Base-by-base conservation (phyloP, 2,888 invertebrate genomes). In the Therioaphis trifolii region DNA sequence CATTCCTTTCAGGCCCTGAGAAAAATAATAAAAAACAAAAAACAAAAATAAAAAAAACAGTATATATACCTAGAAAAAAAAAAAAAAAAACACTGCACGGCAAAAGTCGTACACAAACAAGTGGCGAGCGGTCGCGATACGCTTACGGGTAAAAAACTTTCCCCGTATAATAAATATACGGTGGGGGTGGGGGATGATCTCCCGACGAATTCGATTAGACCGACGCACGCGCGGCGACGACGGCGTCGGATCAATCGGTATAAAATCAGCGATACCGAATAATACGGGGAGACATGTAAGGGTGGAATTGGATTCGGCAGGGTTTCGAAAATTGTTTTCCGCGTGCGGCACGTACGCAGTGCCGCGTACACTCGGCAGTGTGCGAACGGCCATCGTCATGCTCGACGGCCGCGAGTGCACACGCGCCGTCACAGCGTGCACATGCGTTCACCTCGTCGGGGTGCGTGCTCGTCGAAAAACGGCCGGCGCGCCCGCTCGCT, bases 1-100 rank as follows among this genome's bases (percentile, higher is more conserved):
- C 89, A 92, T 92, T 89, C 94, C 94, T 90, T 92, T 93, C 89
- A 90, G 90, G 88, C 92, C 93, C 93, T 94, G 93, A 87, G 91
- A 90, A 84, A 80, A 80, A 85, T 29, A 78, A 49, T 12, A 77
- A 40, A 40, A 29, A 7, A 29, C 0, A 66, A 68, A 40, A 15
- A 29, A 35, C 2, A 35, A 61, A 63, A 40, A 68, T 21, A 63
- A 63, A 15, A 61, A 61, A 4, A 35, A 35, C 35, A 66, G 4
- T 29, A 66, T 14, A 29, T 18, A 66, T 35, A 18, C 5, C 14
- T 35, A 66, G 58, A 9, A 7, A 5, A 35, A 35, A 35, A 35
- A 35, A 35, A 35, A 35, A 35, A 35, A 35, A 21, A 58, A 21
- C 12, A 24, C 24, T 12, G 58, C 21, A 58, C n/a, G n/a, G n/a